These are phyloP conservation scores for Morpho deidamia DNA, from an alignment of 2,888 invertebrate species.

Conservation along the genomic window DNA sequence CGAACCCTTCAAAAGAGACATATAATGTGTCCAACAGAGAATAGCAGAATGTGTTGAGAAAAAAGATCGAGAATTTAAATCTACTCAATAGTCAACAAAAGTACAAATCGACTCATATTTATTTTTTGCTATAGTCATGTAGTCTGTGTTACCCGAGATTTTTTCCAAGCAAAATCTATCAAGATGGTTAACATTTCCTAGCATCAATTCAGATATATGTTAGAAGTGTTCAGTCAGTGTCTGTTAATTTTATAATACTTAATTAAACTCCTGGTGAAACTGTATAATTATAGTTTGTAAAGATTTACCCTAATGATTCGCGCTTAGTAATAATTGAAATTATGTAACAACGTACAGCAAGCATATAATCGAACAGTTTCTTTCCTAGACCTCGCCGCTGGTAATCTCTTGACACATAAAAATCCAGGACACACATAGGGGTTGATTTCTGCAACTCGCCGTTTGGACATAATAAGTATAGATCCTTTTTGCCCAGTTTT, in stretches of 20 bases:
- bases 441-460: constrained; percentile 86
- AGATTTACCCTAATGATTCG: neutral
- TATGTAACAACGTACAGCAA: constrained; percentile 74
- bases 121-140: too few relatives aligned
- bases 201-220: neutral
- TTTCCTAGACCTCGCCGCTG: constrained; percentile 93
- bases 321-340: neutral
- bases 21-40: too few relatives aligned
- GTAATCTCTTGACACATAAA: constrained; percentile 90
- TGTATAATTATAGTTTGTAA: neutral
- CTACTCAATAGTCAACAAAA: too few relatives aligned
- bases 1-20: too few relatives aligned
- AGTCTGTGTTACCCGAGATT: too few relatives aligned
- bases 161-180: too few relatives aligned
- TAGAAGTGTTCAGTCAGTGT: neutral
- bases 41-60: too few relatives aligned
- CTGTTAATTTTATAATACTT: neutral
- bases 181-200: too few relatives aligned
- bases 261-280: neutral
- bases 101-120: too few relatives aligned
- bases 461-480: constrained; percentile 88
- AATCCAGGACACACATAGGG: constrained; percentile 94
- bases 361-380: constrained; percentile 91
- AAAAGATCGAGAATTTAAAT: too few relatives aligned
- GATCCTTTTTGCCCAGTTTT: constrained; percentile 93